Evolutionary conservation across 1,140 invertebrate genomes (phyloP).

Genomic region (Reticulitermes speratus): DNA sequence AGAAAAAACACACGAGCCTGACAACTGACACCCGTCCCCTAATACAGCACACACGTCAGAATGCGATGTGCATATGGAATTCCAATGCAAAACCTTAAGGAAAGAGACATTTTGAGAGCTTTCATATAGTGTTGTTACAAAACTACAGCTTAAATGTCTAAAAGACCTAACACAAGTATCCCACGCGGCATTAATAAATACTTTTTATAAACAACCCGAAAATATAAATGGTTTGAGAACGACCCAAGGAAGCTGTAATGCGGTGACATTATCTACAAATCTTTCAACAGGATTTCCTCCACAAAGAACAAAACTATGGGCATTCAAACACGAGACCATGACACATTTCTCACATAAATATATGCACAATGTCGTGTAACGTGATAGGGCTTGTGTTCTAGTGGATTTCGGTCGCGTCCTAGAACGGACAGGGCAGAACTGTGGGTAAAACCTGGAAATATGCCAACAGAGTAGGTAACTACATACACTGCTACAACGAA

Average conservation of each 20-base stretch:
- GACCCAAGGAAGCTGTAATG: neutral
- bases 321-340: neutral
- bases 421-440: neutral
- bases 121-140: too few relatives aligned
- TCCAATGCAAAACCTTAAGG: too few relatives aligned
- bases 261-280: neutral
- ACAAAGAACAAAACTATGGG: neutral
- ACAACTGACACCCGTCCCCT: too few relatives aligned
- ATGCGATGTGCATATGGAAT: too few relatives aligned
- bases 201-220: neutral
- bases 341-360: neutral
- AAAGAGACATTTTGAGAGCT: too few relatives aligned
- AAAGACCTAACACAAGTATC: too few relatives aligned
- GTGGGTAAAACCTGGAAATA: neutral
- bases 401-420: too few relatives aligned
- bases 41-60: too few relatives aligned
- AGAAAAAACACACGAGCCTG: too few relatives aligned
- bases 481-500: slow-evolving; percentile 25
- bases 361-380: neutral
- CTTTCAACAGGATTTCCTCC: slow-evolving; percentile 11
- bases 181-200: too few relatives aligned
- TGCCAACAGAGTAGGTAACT: neutral
- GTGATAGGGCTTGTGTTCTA: too few relatives aligned
- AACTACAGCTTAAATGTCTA: too few relatives aligned
- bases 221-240: neutral